These are phyloP conservation scores for Zaprionus obscuricornis DNA, from an alignment of 2,888 invertebrate species.

Conservation along the genomic window DNA sequence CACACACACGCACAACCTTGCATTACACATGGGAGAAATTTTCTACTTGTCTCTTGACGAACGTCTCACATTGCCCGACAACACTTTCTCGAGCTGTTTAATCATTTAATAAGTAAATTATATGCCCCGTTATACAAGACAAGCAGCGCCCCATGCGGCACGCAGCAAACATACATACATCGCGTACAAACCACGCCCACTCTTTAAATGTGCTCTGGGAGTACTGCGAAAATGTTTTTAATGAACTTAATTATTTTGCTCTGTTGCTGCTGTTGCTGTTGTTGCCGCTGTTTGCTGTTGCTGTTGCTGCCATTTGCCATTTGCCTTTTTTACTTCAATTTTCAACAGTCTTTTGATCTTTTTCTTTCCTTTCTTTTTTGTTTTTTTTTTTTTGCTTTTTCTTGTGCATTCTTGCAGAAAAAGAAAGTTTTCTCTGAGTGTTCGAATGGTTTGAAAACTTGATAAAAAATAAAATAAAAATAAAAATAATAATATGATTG, in stretches of 20 bases:
- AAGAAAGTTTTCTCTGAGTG: conserved; percentile 1
- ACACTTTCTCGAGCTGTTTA: conserved; percentile 58
- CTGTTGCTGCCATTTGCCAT: background rate
- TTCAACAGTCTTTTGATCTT: conserved; percentile 23
- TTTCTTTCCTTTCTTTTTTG: conserved; percentile 3
- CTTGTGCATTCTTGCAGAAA: background rate
- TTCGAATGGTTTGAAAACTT: too few relatives aligned
- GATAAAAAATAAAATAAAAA: too few relatives aligned
- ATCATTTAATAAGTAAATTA: conserved; percentile 75
- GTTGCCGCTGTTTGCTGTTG: too few relatives aligned
- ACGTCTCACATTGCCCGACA: conserved; percentile 3
- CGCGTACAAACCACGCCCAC: conserved; percentile 7
- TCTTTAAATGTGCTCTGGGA: background rate
- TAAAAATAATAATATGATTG: too few relatives aligned
- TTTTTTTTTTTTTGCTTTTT: background rate
- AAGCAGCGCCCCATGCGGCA: background rate
- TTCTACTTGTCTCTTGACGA: conserved; percentile 7
- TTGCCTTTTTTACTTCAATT: background rate
- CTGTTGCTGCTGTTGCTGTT: conserved; percentile 9
- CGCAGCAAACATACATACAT: background rate
- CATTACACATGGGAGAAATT: conserved; percentile 41
- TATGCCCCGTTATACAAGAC: conserved; percentile 33
- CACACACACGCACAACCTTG: too few relatives aligned
- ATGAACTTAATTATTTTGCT: conserved; percentile 64
- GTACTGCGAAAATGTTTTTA: conserved; percentile 49